Evolutionary conservation across 2,113 vertebrate species (phyloP).

Genomic region (Myotis davidii): DNA sequence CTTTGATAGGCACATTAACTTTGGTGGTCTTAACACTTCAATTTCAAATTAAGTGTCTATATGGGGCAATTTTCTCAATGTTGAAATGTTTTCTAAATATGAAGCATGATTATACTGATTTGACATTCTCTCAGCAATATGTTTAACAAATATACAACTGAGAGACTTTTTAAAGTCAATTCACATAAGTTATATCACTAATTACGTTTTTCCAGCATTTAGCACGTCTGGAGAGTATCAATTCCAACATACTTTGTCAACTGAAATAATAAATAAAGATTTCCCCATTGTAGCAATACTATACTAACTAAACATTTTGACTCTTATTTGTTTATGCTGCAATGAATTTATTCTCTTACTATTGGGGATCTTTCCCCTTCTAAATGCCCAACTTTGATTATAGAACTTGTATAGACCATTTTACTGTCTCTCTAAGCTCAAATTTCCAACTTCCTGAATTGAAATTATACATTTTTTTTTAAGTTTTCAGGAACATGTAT

Average conservation of each 20-base stretch:
- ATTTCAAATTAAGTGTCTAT: constrained; percentile 37
- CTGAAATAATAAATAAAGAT: constrained; percentile 51
- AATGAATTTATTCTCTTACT: constrained; percentile 34
- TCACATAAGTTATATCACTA: constrained; percentile 61
- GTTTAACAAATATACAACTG: constrained; percentile 54
- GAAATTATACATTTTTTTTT: neutral
- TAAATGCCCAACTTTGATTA: neutral
- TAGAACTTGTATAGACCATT: neutral
- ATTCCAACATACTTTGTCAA: constrained; percentile 67
- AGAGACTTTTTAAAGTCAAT: constrained; percentile 51
- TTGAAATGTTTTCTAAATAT: constrained; percentile 68
- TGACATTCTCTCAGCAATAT: constrained; percentile 65
- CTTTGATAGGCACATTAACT: neutral
- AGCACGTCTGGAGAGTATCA: constrained; percentile 60
- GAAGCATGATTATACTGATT: constrained; percentile 62
- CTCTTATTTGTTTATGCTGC: constrained; percentile 48
- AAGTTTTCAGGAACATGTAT: neutral
- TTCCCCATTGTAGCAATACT: neutral
- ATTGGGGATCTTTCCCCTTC: neutral
- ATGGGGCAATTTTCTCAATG: neutral
- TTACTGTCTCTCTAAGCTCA: constrained; percentile 15
- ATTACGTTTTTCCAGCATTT: constrained; percentile 67
- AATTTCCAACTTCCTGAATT: neutral
- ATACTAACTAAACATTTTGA: constrained; percentile 55
- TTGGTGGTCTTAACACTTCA: neutral